A percentile compares a stretch with the other conserved stretches of the same genome.
These are phyloP conservation scores for Mythimna impura DNA, from an alignment of 2,888 invertebrate species.

Conservation along the genomic window DNA sequence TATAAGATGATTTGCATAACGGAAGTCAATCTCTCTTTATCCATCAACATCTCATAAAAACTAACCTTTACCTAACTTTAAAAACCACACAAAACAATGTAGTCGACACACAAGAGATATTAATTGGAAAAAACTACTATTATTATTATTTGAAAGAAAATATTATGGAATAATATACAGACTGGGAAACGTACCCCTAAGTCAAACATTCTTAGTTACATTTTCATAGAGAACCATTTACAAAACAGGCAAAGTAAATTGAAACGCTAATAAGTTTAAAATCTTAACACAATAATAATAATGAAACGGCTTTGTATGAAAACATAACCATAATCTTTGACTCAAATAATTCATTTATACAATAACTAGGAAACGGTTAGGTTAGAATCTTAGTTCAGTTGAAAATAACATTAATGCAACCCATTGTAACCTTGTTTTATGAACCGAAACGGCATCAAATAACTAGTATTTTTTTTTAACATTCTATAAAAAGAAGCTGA, in stretches of 20 bases:
- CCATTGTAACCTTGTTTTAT: constrained; percentile 58
- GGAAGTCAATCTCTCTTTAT: constrained; percentile 6
- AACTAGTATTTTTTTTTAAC: constrained; percentile 61
- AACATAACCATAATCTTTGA: constrained; percentile 58
- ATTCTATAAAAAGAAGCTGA: constrained; percentile 65
- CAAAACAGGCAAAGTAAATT: constrained; percentile 49
- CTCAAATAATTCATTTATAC: constrained; percentile 62
- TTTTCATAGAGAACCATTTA: constrained; percentile 58
- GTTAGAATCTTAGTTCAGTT: constrained; percentile 66
- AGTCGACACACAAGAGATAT: constrained; percentile 57
- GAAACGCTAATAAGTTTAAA: constrained; percentile 59
- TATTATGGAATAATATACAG: constrained; percentile 72
- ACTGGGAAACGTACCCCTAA: constrained; percentile 43
- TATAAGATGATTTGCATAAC: constrained; percentile 6
- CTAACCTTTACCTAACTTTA: constrained; percentile 30
- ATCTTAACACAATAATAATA: constrained; percentile 53
- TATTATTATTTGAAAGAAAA: constrained; percentile 70
- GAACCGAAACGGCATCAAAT: constrained; percentile 60
- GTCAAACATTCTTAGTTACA: constrained; percentile 50
- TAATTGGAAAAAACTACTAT: constrained; percentile 69
- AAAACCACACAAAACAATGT: constrained; percentile 48
- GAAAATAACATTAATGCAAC: constrained; percentile 62
- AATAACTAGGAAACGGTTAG: constrained; percentile 65
- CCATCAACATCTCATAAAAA: constrained; percentile 36
- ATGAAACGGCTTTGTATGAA: constrained; percentile 58